phyloP scores from a whole-genome alignment of 2,113 vertebrate species.

The Ondatra zibethicus region DNA sequence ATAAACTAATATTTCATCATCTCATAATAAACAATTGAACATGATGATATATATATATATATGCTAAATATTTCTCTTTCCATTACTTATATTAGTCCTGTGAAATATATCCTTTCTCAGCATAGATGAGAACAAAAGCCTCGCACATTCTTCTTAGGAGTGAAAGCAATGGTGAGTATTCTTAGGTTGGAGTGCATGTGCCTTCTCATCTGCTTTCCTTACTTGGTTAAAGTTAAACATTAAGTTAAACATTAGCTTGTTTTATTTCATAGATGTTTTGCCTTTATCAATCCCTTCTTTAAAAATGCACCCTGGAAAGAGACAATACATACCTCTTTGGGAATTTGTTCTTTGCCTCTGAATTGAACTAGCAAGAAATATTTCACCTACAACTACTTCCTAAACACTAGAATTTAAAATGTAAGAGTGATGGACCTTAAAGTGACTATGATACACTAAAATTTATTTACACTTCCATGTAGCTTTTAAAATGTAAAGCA shows the following conservation, averaged over 20 bases:
- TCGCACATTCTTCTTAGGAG: background rate
- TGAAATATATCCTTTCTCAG: background rate
- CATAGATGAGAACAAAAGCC: background rate
- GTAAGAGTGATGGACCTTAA: background rate
- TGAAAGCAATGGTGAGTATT: background rate
- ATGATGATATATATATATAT: background rate
- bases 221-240: background rate
- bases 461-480: background rate
- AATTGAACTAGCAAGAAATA: background rate
- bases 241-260: background rate
- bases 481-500: background rate
- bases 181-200: background rate
- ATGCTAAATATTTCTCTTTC: background rate
- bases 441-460: background rate
- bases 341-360: background rate
- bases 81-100: background rate
- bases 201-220: background rate
- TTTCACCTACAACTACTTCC: background rate
- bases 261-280: background rate
- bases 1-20: too few relatives aligned
- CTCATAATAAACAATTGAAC: background rate
- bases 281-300: background rate
- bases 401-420: background rate
- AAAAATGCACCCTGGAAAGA: background rate
- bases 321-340: background rate